Evolutionary conservation across 2,797 vertebrate species (phyloP), one percentile per base, ranked within the genome.

Genomic region (Phrynocephalus guinanensis): DNA sequence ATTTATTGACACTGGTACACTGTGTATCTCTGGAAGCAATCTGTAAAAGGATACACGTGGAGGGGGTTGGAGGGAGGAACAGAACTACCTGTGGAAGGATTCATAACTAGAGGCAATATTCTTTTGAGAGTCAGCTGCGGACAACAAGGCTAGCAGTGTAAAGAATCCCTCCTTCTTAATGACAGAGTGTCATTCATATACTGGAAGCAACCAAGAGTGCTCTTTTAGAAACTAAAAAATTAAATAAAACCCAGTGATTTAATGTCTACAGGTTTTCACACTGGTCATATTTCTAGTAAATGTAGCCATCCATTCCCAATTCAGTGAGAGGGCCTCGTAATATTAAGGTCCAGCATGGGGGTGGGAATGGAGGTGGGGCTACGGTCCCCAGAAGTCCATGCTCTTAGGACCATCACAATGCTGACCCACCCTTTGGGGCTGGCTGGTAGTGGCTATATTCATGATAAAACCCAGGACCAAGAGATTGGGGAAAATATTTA

Each of bases 1-100:
- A 88, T 84, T n/a, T 89, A 90, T 91, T 90, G 79, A 93, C 88
- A 93, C 78, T 89, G 89, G 94, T 91, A 92, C 86, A 88, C 52
- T 81, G 52, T 82, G 93, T 94, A 79, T 90, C 88, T 86, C 89
- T 88, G 87, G 91, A 91, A 83, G 77, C 66, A 24, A 85, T 70
- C 79, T 89, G 82, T 85, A 79, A 85, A 63, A 83, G 68, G 60
- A 88, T 89, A 68, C 26, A 84, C 3, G 38, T 13, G 77, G 82
- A 93, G 52, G 75, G 79, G 87, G 93, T 15, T 63, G 18, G 60
- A 44, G 38, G 78, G 78, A 92, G 80, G 78, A 91, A 87, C 71
- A 82, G 80, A 86, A 68, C 48, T 76, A 70, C 76, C 78, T 68
- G 78, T 91, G 91, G 90, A 71, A 88, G 78, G 48, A 70, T 91